Conservation (phyloP, 2,113 vertebrate species). For the Abramis brama region DNA sequence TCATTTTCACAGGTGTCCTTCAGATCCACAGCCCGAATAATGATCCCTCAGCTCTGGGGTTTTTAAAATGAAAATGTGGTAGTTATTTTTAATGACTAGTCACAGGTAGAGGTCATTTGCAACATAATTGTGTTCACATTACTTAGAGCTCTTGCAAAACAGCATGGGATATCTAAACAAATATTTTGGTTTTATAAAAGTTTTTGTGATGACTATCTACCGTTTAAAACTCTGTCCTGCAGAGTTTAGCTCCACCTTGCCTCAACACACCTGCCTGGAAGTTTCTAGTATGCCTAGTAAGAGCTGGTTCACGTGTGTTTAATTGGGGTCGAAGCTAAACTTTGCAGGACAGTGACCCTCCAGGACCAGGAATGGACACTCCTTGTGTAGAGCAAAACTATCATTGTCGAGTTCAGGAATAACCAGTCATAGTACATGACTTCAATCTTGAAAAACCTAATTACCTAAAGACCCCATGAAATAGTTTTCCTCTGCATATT, state of each 20-base stretch:
- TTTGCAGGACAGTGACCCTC: too few relatives aligned
- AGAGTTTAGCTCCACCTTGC: too few relatives aligned
- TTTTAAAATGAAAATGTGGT: background rate
- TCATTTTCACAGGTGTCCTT: conserved; percentile 29
- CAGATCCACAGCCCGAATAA: background rate
- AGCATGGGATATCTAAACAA: background rate
- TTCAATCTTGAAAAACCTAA: background rate
- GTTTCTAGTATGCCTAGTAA: too few relatives aligned
- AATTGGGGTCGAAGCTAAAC: too few relatives aligned
- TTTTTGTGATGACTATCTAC: background rate
- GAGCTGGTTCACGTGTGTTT: too few relatives aligned
- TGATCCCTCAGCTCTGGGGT: conserved; percentile 15
- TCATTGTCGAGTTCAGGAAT: background rate
- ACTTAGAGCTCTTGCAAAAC: background rate
- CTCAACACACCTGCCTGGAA: too few relatives aligned
- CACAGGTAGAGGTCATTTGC: conserved; percentile 5
- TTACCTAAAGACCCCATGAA: background rate
- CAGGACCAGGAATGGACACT: too few relatives aligned
- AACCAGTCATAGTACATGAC: background rate
- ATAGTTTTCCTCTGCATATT: background rate
- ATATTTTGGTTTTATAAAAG: background rate
- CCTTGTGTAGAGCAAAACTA: background rate
- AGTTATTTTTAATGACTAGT: background rate
- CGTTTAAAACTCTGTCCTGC: background rate
- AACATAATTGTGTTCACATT: background rate